A percentile compares a stretch with the other conserved stretches of the same genome.
Evolutionary conservation across 2,113 vertebrate genomes (phyloP).

Genomic region (Asarcornis scutulata): DNA sequence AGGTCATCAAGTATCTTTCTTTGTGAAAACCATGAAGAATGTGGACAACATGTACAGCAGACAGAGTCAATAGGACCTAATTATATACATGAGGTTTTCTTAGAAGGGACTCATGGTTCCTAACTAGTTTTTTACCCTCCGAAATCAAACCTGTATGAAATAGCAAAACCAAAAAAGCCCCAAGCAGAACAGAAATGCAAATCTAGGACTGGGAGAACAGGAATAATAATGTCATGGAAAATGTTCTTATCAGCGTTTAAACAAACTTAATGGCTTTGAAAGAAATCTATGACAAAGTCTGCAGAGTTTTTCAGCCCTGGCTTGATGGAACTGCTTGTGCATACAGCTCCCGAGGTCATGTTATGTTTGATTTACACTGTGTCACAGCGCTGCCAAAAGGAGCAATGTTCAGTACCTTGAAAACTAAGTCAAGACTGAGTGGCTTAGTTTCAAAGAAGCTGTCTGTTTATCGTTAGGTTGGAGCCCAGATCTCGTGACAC

Average conservation of each 20-base stretch:
- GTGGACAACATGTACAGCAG: background rate
- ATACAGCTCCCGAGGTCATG: background rate
- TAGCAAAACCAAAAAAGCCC: background rate
- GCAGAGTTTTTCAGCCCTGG: background rate
- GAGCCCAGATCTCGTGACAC: background rate
- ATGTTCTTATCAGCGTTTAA: background rate
- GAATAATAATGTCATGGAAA: conserved; percentile 1
- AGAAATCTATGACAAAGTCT: background rate
- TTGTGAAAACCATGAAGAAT: background rate
- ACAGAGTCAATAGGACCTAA: background rate
- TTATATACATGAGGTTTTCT: background rate
- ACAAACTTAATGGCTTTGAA: conserved; percentile 5
- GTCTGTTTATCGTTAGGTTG: background rate
- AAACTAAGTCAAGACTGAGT: background rate
- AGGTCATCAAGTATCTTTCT: conserved; percentile 10
- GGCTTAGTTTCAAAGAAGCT: background rate
- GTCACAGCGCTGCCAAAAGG: background rate
- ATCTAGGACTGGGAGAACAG: background rate
- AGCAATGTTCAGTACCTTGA: background rate
- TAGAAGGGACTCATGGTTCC: background rate
- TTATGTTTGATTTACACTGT: background rate
- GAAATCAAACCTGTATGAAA: background rate
- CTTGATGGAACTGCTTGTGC: background rate
- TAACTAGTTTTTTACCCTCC: background rate
- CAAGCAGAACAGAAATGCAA: background rate